Evolutionary conservation across 2,797 vertebrate genomes (phyloP), one percentile per base, ranked within the genome.

Genomic region (Emydoidea blandingii): DNA sequence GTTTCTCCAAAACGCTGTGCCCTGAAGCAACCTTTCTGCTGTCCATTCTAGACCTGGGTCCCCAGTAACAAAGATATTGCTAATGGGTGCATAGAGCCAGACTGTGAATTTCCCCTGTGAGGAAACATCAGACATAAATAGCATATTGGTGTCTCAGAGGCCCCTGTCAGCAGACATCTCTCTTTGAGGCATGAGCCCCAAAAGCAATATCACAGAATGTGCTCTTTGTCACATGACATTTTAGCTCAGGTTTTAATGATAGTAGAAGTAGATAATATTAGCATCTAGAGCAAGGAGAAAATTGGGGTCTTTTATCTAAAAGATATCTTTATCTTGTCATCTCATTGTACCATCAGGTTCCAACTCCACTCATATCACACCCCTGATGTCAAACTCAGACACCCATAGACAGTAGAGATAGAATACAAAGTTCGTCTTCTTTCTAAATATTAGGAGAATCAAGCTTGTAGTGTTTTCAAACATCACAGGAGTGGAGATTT

Each of bases 281-380:
- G 93, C 94, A 96, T 89, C 92, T 94, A 76, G 29, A 87, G 90
- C 78, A 93, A 83, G 93, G 91, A 96, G 89, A 92, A 96, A 96
- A 97, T 94, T 72, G 92, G 86, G 87, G 95, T 96, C 90, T 94
- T 96, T 96, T 97, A 85, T 97, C 90, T 92, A 96, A 97, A 95
- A 96, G 95, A 96, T 87, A 90, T 91, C 85, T 93, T 93, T 79
- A 87, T 89, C 50, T 95, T 86, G 91, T 94, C 90, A 94, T 92
- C 96, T 94, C 87, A 86, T 94, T 92, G 90, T 93, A 83, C 89
- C 94, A 94, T 94, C 96, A 95, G 87, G 97, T 92, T 95, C 92
- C 80, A 89, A 72, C 34, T 72, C 84, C 93, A 92, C 92, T 91
- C 86, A 90, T 95, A 91, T 94, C 79, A 0, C 96, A 94, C 94